A percentile compares a stretch with the other conserved stretches of the same genome.
Evolutionary conservation across 2,797 vertebrate genomes (phyloP).

Genomic region (Platyrinchus mystaceus): DNA sequence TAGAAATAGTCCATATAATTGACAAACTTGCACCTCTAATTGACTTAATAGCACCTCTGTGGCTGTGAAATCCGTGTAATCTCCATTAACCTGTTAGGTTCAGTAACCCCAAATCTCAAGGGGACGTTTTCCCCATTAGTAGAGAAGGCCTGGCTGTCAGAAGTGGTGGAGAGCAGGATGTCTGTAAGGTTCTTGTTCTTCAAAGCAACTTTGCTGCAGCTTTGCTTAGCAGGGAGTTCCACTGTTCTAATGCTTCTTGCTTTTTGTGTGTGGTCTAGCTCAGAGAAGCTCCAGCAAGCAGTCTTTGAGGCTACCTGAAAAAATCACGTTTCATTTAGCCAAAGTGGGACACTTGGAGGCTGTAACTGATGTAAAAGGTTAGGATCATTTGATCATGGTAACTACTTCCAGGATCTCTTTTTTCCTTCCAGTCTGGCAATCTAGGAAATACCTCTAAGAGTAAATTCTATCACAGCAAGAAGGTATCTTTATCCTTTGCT

Average conservation of each 20-base stretch:
- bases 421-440: background rate
- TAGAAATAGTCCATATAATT: conserved; percentile 37
- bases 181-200: background rate
- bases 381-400: background rate
- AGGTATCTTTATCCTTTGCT: background rate
- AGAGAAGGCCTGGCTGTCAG: background rate
- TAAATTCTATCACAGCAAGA: background rate
- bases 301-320: background rate
- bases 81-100: conserved; percentile 42
- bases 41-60: conserved; percentile 46
- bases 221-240: background rate
- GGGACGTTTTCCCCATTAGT: background rate
- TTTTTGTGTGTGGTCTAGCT: background rate
- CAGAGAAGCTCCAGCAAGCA: background rate
- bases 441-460: background rate
- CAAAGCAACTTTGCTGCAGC: background rate
- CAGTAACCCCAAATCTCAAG: background rate
- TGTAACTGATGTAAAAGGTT: background rate
- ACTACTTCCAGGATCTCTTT: background rate
- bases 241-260: background rate
- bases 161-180: background rate
- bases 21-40: conserved; percentile 21
- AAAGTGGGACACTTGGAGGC: background rate
- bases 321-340: background rate
- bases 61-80: background rate